phyloP scores from a whole-genome alignment of 2,888 invertebrate genomes.

The Pinctada fucata region DNA sequence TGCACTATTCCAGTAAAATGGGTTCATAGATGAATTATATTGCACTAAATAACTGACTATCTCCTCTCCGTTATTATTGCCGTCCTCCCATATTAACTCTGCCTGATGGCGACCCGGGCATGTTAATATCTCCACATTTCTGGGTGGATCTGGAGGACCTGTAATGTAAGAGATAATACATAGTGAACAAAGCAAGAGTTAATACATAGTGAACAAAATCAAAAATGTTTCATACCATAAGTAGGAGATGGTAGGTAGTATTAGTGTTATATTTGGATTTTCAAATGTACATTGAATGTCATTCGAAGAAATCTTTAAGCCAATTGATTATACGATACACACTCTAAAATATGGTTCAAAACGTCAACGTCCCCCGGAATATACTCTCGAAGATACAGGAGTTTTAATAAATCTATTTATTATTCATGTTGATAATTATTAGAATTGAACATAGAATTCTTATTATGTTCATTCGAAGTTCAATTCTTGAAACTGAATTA shows the following conservation, averaged over 20 bases:
- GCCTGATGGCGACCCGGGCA: slow-evolving; percentile 81
- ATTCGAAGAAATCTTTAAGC: no score
- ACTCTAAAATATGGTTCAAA: no score
- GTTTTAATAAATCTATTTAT: no score
- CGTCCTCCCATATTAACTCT: slow-evolving; percentile 85
- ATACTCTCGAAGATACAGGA: no score
- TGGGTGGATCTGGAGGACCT: slow-evolving; percentile 95
- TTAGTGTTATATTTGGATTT: not conserved
- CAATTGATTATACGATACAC: no score
- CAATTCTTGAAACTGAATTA: no score
- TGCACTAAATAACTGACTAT: slow-evolving; percentile 93
- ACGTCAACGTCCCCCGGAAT: no score
- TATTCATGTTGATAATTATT: no score
- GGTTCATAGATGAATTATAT: slow-evolving; percentile 94
- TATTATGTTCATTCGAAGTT: no score
- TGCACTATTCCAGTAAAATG: slow-evolving; percentile 86
- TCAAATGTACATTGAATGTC: no score
- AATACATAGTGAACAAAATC: not conserved
- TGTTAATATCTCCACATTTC: slow-evolving; percentile 79
- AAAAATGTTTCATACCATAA: not conserved
- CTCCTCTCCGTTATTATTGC: slow-evolving; percentile 95
- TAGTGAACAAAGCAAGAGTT: not conserved
- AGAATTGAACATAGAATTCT: no score
- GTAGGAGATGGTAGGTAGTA: not conserved
- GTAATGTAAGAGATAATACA: slow-evolving; percentile 46